phyloP scores from a whole-genome alignment of 1,140 invertebrate species.

The Cataglyphis hispanica region DNA sequence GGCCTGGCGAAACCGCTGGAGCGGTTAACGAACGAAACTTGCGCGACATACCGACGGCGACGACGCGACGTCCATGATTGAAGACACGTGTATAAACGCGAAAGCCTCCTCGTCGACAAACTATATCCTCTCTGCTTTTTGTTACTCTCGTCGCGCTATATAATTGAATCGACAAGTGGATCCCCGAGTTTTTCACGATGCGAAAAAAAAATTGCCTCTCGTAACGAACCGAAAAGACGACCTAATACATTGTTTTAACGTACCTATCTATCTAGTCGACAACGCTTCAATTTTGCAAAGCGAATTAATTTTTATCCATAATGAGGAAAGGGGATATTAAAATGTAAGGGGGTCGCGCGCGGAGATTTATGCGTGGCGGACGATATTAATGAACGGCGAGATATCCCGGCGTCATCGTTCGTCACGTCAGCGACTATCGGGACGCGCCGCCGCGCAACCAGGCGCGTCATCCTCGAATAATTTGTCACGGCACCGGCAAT shows the following conservation, averaged over 20 bases:
- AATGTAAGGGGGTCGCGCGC: background rate
- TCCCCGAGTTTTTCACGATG: background rate
- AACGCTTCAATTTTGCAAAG: background rate
- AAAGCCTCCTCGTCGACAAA: background rate
- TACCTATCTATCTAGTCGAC: too few species aligned
- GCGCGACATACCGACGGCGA: conserved; percentile 43
- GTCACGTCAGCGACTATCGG: conserved; percentile 65
- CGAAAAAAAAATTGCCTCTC: background rate
- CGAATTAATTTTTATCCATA: conserved; percentile 26
- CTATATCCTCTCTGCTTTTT: background rate
- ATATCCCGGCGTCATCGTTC: conserved; percentile 64
- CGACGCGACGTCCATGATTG: conserved; percentile 56
- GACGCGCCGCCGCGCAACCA: conserved; percentile 44
- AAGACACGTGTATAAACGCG: conserved; percentile 38
- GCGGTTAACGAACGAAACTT: conserved; percentile 60
- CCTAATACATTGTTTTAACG: background rate
- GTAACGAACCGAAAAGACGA: background rate
- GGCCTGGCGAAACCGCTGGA: conserved; percentile 26
- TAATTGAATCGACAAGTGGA: conserved; percentile 45
- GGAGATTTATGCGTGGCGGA: conserved; percentile 19
- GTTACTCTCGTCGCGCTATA: conserved; percentile 26
- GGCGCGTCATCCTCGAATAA: conserved; percentile 71
- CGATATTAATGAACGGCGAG: conserved; percentile 65
- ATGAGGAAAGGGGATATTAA: conserved; percentile 1
- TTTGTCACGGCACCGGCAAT: conserved; percentile 66